phyloP scores from a whole-genome alignment of 2,797 vertebrate species.

The Yasuhikotakia modesta region DNA sequence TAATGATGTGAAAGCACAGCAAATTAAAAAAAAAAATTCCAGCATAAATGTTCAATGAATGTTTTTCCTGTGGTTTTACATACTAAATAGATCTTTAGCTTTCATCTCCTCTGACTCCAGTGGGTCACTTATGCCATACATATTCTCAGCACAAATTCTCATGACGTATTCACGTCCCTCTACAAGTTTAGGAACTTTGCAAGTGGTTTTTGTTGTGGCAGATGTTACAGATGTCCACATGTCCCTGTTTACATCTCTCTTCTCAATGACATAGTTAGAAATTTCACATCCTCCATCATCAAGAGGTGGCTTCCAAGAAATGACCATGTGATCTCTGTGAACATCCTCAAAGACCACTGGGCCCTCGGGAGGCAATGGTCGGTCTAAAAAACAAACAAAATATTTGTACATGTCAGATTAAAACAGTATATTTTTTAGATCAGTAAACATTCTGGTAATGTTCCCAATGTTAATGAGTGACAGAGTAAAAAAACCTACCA shows the following conservation, averaged over 20 bases:
- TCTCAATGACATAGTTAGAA: conserved; percentile 97
- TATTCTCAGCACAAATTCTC: conserved; percentile 93
- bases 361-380: conserved; percentile 91
- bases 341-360: conserved; percentile 96
- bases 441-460: neutral
- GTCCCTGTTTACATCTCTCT: conserved; percentile 90
- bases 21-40: conserved; percentile 24
- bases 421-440: neutral
- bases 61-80: conserved; percentile 59
- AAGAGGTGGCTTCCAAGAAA: conserved; percentile 97
- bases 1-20: conserved; percentile 43
- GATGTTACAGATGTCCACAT: conserved; percentile 94
- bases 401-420: neutral
- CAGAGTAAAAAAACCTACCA: conserved; percentile 73
- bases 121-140: conserved; percentile 96
- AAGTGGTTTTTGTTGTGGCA: conserved; percentile 87
- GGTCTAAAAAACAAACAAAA: conserved; percentile 76
- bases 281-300: conserved; percentile 90
- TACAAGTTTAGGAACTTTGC: conserved; percentile 92
- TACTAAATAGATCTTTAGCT: conserved; percentile 97
- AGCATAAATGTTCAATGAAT: neutral
- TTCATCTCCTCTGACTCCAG: conserved; percentile 94
- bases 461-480: neutral
- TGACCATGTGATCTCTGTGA: conserved; percentile 91
- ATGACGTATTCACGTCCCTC: conserved; percentile 94